A percentile compares a stretch with the other conserved stretches of the same genome.
Conservation (phyloP, 2,888 invertebrate species). For the Megamerina dolium region DNA sequence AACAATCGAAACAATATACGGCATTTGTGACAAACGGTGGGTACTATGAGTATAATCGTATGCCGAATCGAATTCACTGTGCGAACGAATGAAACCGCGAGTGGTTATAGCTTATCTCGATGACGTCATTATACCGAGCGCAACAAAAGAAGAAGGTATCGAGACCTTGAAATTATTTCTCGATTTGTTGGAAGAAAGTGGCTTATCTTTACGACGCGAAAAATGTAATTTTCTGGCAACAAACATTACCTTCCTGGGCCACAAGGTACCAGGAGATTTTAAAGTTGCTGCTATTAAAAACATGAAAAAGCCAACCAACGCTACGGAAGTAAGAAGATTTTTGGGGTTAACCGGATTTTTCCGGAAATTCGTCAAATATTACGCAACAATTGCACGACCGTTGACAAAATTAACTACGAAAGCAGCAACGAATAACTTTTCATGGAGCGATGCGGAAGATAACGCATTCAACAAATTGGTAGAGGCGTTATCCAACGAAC, state of each 20-base stretch:
- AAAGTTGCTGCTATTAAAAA: too few relatives aligned
- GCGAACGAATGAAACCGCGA: background rate
- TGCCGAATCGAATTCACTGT: constrained; percentile 11
- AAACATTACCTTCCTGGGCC: too few relatives aligned
- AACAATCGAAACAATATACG: too few relatives aligned
- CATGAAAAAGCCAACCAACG: constrained; percentile 6
- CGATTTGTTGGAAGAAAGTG: too few relatives aligned
- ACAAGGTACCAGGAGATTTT: too few relatives aligned
- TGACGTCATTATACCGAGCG: too few relatives aligned
- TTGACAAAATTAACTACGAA: constrained; percentile 4
- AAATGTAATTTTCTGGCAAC: too few relatives aligned
- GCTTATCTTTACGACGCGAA: too few relatives aligned
- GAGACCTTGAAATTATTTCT: too few relatives aligned
- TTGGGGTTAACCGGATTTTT: constrained; percentile 20
- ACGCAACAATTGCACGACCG: constrained; percentile 12
- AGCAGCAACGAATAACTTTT: background rate
- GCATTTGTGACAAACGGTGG: constrained; percentile 16
- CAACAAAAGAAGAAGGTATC: too few relatives aligned
- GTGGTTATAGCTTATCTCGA: constrained; percentile 1
- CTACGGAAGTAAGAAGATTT: constrained; percentile 15
- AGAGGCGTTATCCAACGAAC: constrained; percentile 7
- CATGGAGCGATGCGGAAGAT: constrained; percentile 8
- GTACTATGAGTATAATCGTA: constrained; percentile 13
- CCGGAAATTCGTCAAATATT: constrained; percentile 17
- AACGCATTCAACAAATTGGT: constrained; percentile 10